Percentiles rank a stretch among this genome's conserved stretches.
These are phyloP conservation scores for Ispidina lecontei DNA, from an alignment of 2,797 vertebrate species.

Conservation along the genomic window DNA sequence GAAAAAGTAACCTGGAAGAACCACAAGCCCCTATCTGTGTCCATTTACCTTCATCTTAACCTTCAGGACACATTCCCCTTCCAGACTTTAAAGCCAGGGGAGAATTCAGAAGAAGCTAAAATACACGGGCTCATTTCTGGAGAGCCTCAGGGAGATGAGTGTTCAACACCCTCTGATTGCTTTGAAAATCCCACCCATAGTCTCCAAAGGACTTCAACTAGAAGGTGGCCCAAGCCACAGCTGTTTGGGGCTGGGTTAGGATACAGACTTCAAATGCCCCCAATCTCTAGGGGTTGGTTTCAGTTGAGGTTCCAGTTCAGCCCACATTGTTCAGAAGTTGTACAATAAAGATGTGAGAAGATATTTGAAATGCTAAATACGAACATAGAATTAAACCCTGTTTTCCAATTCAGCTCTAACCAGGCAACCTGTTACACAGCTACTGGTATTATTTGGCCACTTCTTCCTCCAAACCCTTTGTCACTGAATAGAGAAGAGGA, in stretches of 20 bases:
- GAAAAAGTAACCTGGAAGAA: neutral
- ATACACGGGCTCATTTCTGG: neutral
- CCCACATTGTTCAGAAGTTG: neutral
- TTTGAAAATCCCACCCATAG: slow-evolving; percentile 24
- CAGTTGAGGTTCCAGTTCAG: neutral
- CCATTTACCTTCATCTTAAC: neutral
- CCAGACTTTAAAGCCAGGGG: neutral
- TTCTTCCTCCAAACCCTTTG: neutral
- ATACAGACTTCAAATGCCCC: slow-evolving; percentile 1
- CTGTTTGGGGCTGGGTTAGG: neutral
- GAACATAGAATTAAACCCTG: neutral
- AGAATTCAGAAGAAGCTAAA: neutral
- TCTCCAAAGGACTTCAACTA: slow-evolving; percentile 2
- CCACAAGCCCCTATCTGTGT: neutral
- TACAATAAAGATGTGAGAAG: neutral
- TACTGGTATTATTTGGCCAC: neutral
- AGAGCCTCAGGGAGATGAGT: neutral
- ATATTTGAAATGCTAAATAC: neutral
- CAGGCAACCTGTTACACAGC: neutral
- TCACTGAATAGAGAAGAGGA: neutral
- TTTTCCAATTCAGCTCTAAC: neutral
- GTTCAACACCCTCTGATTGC: neutral
- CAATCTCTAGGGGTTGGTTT: neutral
- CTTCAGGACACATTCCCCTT: neutral
- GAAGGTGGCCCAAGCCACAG: neutral